Evolutionary conservation across 2,113 vertebrate species (phyloP), one percentile per base, ranked within the genome.

Genomic region (Labrus mixtus): DNA sequence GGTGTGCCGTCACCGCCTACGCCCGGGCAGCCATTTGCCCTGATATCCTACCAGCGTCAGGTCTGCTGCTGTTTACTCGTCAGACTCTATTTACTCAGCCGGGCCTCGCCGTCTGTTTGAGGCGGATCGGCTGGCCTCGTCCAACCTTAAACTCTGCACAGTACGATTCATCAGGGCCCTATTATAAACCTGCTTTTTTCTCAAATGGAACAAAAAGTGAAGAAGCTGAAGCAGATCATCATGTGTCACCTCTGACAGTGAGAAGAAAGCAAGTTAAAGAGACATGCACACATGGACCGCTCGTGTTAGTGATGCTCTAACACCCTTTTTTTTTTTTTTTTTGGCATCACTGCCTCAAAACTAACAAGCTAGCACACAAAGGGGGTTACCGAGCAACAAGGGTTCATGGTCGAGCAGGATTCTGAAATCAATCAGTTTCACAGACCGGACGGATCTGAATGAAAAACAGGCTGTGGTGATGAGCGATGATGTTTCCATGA

Each of bases 401-500:
- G 80, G 80, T 86, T 90, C 78, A 89, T 25, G 87, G 93, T 87
- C 56, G 87, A 87, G 86, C 83, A 80, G 86, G 85, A 89, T 90
- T 83, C 85, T 77, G 85, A 93, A 85, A 91, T 92, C 91, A 91
- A 91, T 88, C 70, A 68, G 84, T 84, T 87, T 94, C 94, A 94
- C 86, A 82, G 62, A 95, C 93, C 92, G 93, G 89, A 93, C 93
- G 88, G 92, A 94, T 96, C 95, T 96, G 94, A 95, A 95, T 95
- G 95, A 95, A 94, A 94, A 96, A 96, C 94, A 93, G 94, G 95
- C 95, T 37, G 73, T 96, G 91, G 91, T 82, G 78, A 94, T 94
- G 95, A 94, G 94, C 93, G 92, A 95, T 94, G 93, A 90, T 93
- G 96, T 99, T 97, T 94, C 96, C 95, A 98, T 98, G 95, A 96